Base-by-base conservation (phyloP, 1,140 invertebrate genomes). In the Zaprionus capensis region DNA sequence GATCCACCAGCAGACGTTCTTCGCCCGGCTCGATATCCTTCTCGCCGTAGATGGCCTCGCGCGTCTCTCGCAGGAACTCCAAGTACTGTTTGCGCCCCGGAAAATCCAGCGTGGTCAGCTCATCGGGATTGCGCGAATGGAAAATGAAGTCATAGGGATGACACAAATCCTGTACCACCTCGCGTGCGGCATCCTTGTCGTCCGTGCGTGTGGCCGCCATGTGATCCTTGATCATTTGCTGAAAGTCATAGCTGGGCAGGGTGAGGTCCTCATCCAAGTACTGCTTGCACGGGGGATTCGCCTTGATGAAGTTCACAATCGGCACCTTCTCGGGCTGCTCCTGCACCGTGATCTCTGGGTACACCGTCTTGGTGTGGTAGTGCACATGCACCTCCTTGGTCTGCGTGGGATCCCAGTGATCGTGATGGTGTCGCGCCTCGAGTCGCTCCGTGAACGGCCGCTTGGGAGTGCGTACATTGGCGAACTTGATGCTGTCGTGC, bases 401-500 rank as follows among this genome's bases (percentile, higher is more conserved):
- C n/a, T 92, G 84, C 0, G 85, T 92, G 17, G 92, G 82, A 3
- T 83, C 55, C 78, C 81, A 86, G 51, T 92, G 92, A 34, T 92
- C 91, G 34, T 92, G 91, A 64, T 92, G 92, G 44, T 92, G 92
- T 1, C 92, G 76, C 0, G 87, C 82, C 59, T 92, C 87, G 0
- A 92, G 78, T 0, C 76, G 38, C 0, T 82, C 77, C 6, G 91
- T 80, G 26, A 77, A 92, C 0, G 78, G 73, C 0, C 78, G 76
- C 38, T 83, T 85, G 7, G 77, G 63, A 1, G 56, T 71, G 0
- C 77, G 79, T 5, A 92, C 80, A 76, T 92, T 92, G 12, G 65
- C 74, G 17, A 74, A 81, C 9, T 86, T 63, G 0, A 80, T 66
- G 5, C 67, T 59, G n/a, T 92, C 91, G 0, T 66, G 56, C 24